Conservation (phyloP, 1,140 invertebrate species). For the Charaxes varanes region DNA sequence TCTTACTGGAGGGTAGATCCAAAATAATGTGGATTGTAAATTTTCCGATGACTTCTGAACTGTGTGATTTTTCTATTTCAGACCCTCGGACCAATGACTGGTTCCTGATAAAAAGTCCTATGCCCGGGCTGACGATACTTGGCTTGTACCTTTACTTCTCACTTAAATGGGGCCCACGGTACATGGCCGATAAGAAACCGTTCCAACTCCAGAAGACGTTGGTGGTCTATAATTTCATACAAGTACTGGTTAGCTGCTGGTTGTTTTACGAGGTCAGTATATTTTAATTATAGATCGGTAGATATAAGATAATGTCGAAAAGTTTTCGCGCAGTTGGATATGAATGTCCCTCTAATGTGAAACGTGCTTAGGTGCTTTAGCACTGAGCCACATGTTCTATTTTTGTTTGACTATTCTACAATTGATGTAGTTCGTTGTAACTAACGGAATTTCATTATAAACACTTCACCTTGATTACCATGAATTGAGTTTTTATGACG, state of each 20-base stretch:
- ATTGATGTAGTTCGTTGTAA: background rate
- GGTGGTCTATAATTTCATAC: slow-evolving; percentile 87
- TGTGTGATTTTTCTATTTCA: slow-evolving; percentile 61
- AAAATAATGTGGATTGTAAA: no score
- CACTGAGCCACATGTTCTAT: no score
- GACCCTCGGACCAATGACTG: slow-evolving; percentile 89
- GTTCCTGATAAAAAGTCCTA: slow-evolving; percentile 86
- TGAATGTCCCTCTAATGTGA: no score
- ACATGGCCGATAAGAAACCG: slow-evolving; percentile 87
- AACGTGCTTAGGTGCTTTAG: no score
- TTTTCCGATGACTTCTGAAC: no score
- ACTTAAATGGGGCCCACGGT: slow-evolving; percentile 82
- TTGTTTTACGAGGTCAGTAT: slow-evolving; percentile 80
- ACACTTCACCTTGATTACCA: background rate
- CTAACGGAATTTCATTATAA: background rate
- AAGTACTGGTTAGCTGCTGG: slow-evolving; percentile 84
- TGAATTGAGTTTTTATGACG: background rate
- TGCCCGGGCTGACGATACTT: slow-evolving; percentile 82
- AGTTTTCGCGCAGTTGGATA: no score
- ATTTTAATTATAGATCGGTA: background rate
- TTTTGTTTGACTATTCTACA: background rate
- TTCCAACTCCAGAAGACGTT: slow-evolving; percentile 85
- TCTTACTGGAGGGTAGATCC: no score
- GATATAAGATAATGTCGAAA: no score
- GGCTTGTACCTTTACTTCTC: slow-evolving; percentile 83